A percentile compares a stretch with the other conserved stretches of the same genome.
Evolutionary conservation across 2,113 vertebrate genomes (phyloP).

Genomic region (Takifugu flavidus): DNA sequence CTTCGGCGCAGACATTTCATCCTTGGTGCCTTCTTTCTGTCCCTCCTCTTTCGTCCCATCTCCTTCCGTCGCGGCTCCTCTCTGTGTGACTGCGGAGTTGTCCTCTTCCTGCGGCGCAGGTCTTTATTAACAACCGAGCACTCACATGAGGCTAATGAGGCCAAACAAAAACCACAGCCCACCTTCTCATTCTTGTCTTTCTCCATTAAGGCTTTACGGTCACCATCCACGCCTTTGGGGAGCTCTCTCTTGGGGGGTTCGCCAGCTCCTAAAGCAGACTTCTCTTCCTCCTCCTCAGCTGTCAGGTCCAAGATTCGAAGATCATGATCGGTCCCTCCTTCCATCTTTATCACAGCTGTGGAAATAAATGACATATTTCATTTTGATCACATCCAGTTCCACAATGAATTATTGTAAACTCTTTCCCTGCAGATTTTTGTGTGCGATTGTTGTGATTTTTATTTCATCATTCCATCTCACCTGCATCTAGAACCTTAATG

Average conservation of each 20-base stretch:
- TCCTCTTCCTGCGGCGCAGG: constrained; percentile 57
- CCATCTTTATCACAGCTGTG: constrained; percentile 93
- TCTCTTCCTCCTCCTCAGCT: constrained; percentile 78
- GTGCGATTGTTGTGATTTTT: too few relatives aligned
- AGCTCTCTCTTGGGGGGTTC: constrained; percentile 68
- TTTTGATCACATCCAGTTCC: too few relatives aligned
- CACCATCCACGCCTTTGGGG: constrained; percentile 31
- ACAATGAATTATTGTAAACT: too few relatives aligned
- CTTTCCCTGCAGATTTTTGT: too few relatives aligned
- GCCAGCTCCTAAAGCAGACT: constrained; percentile 14
- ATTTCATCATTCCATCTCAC: constrained; percentile 30
- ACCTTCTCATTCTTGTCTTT: constrained; percentile 68
- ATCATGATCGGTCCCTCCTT: constrained; percentile 87
- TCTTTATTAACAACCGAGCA: constrained; percentile 3
- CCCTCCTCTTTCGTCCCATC: constrained; percentile 43
- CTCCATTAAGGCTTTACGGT: constrained; percentile 59
- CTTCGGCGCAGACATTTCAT: constrained; percentile 76
- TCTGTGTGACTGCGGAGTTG: constrained; percentile 60
- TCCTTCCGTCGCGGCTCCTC: constrained; percentile 44
- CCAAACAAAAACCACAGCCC: not conserved
- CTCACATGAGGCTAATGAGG: not conserved
- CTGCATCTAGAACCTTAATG: constrained; percentile 87
- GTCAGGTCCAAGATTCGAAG: constrained; percentile 86
- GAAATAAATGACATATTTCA: not conserved
- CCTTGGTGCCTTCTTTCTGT: constrained; percentile 71